These are phyloP conservation scores for Zygogramma bicolorata DNA, from an alignment of 2,888 invertebrate species.

Conservation along the genomic window DNA sequence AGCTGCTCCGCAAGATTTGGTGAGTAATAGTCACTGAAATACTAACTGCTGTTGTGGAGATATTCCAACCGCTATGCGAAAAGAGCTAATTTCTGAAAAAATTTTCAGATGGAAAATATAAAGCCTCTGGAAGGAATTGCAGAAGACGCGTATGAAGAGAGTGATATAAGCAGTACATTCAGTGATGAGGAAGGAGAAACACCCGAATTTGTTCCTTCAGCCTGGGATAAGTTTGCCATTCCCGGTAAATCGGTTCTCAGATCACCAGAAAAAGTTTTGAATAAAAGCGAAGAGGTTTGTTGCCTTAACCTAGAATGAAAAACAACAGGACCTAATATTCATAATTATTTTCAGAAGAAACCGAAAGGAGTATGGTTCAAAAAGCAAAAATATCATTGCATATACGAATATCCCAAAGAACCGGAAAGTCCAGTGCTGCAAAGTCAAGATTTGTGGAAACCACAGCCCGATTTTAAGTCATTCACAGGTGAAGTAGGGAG, in stretches of 20 bases:
- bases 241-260: constrained; percentile 82
- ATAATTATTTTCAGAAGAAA: constrained; percentile 56
- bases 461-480: constrained; percentile 52
- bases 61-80: neutral
- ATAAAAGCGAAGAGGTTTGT: constrained; percentile 54
- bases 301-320: neutral
- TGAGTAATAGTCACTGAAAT: constrained; percentile 51
- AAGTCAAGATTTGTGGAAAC: constrained; percentile 64
- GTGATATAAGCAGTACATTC: constrained; percentile 62
- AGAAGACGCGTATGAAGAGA: constrained; percentile 58
- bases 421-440: constrained; percentile 67
- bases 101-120: constrained; percentile 51
- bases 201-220: constrained; percentile 80
- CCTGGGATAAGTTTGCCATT: constrained; percentile 83
- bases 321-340: neutral
- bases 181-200: constrained; percentile 77
- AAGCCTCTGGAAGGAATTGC: constrained; percentile 59
- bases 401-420: constrained; percentile 87
- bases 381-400: constrained; percentile 85
- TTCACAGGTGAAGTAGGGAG: constrained; percentile 71
- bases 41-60: neutral
- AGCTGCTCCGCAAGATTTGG: constrained; percentile 65
- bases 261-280: constrained; percentile 70
- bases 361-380: constrained; percentile 78
- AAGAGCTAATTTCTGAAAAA: neutral